Conservation (phyloP, 2,888 invertebrate species). For the Leptopilina syphax region DNA sequence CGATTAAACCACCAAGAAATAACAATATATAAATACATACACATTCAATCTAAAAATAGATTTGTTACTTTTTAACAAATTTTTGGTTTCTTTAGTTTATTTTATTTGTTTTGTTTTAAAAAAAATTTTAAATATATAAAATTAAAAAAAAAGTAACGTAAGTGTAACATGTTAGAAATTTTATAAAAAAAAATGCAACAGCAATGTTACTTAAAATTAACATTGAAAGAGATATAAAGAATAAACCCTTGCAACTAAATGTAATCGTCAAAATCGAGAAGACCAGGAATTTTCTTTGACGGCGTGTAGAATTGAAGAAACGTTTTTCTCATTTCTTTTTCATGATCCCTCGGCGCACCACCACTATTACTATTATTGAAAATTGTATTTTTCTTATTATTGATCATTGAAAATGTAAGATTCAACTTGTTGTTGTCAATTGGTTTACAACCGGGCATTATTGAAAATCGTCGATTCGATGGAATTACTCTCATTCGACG, state of each 20-base stretch:
- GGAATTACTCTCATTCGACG: slow-evolving; percentile 77
- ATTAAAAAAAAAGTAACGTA: too few species aligned
- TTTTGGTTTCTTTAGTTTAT: too few species aligned
- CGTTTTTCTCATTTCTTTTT: slow-evolving; percentile 56
- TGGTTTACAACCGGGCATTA: slow-evolving; percentile 77
- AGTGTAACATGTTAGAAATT: too few species aligned
- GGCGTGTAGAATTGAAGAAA: slow-evolving; percentile 61
- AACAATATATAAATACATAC: too few species aligned
- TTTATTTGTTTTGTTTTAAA: too few species aligned
- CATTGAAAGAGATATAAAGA: too few species aligned
- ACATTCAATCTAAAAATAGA: too few species aligned
- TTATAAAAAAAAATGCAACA: too few species aligned
- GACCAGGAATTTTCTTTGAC: slow-evolving; percentile 60
- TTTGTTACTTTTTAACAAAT: too few species aligned
- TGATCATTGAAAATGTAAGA: slow-evolving; percentile 44
- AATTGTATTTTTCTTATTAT: slow-evolving; percentile 58
- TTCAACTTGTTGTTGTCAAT: slow-evolving; percentile 60
- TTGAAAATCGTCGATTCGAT: slow-evolving; percentile 75
- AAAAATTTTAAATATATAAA: too few species aligned
- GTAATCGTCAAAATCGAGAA: slow-evolving; percentile 65
- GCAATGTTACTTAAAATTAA: too few species aligned
- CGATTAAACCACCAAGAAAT: too few species aligned
- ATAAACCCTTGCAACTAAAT: slow-evolving; percentile 51
- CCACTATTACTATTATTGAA: slow-evolving; percentile 41
- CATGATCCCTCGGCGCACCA: slow-evolving; percentile 55